Evolutionary conservation across 2,888 invertebrate genomes (phyloP).

Genomic region (Ophion obscuratus): DNA sequence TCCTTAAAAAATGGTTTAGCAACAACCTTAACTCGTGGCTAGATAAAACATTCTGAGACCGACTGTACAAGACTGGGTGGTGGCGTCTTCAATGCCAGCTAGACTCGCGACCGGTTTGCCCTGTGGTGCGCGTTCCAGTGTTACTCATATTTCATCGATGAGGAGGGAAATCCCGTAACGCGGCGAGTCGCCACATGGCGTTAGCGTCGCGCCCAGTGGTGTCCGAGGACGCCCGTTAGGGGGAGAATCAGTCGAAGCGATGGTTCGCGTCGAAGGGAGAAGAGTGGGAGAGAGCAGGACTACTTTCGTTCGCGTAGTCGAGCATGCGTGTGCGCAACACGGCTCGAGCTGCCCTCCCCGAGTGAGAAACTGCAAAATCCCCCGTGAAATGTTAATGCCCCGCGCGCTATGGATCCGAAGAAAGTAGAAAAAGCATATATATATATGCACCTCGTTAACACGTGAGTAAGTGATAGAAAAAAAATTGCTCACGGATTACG

Average conservation of each 20-base stretch:
- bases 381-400: conserved; percentile 77
- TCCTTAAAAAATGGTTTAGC: too few relatives aligned
- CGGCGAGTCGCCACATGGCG: conserved; percentile 15
- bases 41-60: too few relatives aligned
- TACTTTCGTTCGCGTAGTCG: conserved; percentile 73
- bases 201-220: conserved; percentile 7
- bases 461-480: conserved; percentile 75
- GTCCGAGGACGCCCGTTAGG: neutral
- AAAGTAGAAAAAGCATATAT: conserved; percentile 71
- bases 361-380: conserved; percentile 77
- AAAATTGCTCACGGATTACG: conserved; percentile 64
- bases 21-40: too few relatives aligned
- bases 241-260: conserved; percentile 9
- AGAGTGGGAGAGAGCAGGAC: conserved; percentile 65
- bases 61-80: too few relatives aligned
- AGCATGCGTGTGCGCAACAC: conserved; percentile 76
- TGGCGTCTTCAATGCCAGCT: too few relatives aligned
- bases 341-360: conserved; percentile 71
- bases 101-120: too few relatives aligned
- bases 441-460: conserved; percentile 67
- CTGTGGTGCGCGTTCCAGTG: neutral
- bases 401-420: conserved; percentile 77
- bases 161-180: conserved; percentile 9
- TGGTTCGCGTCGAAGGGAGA: conserved; percentile 18
- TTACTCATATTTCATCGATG: neutral